Evolutionary conservation across 1,140 invertebrate genomes (phyloP), one percentile per base, ranked within the genome.

Genomic region (Drosophila watanabei): DNA sequence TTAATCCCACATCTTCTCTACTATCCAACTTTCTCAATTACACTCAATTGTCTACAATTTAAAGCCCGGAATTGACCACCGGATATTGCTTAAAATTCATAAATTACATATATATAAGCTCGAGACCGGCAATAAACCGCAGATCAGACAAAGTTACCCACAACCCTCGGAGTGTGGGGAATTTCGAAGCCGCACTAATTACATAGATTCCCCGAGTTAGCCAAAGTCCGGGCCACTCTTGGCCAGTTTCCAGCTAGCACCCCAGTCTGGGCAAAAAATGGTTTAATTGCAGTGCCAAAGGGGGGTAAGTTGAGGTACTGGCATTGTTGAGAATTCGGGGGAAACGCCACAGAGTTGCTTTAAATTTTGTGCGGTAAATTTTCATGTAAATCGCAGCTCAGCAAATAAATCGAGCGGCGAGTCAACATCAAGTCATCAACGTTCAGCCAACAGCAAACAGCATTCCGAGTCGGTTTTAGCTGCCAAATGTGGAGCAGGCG

Each of bases 331-430:
- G 30, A 45, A 43, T 18, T 18, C 20, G 20, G 43, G 35, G 68
- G 24, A 28, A 54, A 30, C 33, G 51, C 35, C 32, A 37, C 16
- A 43, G 56, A 72, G 45, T 43, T 43, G 70, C 52, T 43, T 73
- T 39, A 39, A 73, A 51, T 72, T 73, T 71, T 60, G 68, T 46
- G 45, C 28, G 68, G 69, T 61, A 73, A 52, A 69, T 80, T 66
- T 57, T 71, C 72, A 86, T 79, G 79, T 75, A 59, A 70, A 81
- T 59, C 82, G 77, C 79, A 81, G 70, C 75, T 73, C 69, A 58
- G 54, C 79, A 76, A 76, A 90, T 89, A 89, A 90, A 90, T 90
- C 75, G 86, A 82, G 59, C 70, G 75, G 14, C 54, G 54, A 78
- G 75, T 78, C 75, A 79, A 78, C 75, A 78, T 78, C 75, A 69